Base-by-base conservation (phyloP, 1,140 invertebrate species). In the Bilobella aurantiaca region DNA sequence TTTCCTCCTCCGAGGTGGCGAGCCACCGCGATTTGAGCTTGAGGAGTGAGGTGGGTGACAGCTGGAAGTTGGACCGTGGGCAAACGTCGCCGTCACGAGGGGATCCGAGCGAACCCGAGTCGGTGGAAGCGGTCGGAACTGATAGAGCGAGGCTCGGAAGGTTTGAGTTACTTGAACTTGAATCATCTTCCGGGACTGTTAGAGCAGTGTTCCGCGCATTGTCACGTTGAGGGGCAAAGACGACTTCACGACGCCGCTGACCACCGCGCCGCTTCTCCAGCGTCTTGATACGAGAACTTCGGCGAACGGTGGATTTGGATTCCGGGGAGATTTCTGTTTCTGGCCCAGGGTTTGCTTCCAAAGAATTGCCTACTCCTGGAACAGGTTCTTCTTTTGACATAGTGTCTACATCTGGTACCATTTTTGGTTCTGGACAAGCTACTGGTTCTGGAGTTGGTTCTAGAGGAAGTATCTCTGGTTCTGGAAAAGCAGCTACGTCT, bases 1-100 rank as follows among this genome's bases (percentile, higher is more conserved):
- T 62, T 42, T 92, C 89, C 46, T 90, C 78, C 76, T 92, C 89
- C 78, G 88, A 90, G 1, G 86, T 88, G 66, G 88, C 77, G 58
- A 89, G 77, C 89, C 90, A 92, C 28, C 89, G 79, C 3, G 89
- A 90, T 76, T 92, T 93, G 0, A 93, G 88, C 80, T 91, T 91
- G 3, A 89, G 86, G 1, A 87, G 87, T 57, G 14, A 30, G 3
- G 21, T 31, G n/a, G 2, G 27, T 42, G 47, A 64, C 32, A 42
- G n/a, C 34, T 42, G 34, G 18, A 18, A 42, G 8, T 42, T 42
- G 34, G n/a, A n/a, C n/a, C 34, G 34, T 42, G 8, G 18, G 34
- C 34, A 42, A 18, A 42, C 34, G 18, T 42, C 18, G 8, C 18
- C 34, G 8, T 18, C 18, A 8, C 8, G 34, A 8, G 34, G 34